Conservation (phyloP, 1,140 invertebrate species). For the Phthorimaea operculella region DNA sequence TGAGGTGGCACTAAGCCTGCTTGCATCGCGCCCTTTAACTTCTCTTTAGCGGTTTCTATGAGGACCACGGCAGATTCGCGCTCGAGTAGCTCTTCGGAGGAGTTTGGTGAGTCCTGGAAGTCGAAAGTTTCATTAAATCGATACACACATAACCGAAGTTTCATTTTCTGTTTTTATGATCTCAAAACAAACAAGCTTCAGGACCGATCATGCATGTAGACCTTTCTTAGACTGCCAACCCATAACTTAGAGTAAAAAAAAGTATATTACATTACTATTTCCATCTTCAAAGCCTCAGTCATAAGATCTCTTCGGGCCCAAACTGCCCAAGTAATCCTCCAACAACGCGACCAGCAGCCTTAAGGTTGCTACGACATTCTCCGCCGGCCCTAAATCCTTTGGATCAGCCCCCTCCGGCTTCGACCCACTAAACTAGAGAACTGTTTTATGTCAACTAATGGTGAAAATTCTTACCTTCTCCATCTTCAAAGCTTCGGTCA, state of each 20-base stretch:
- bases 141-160: neutral
- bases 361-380: conserved; percentile 77
- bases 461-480: conserved; percentile 49
- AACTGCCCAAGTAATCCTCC: conserved; percentile 76
- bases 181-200: too few relatives aligned
- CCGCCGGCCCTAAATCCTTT: conserved; percentile 32
- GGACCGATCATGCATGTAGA: too few relatives aligned
- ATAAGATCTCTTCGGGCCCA: conserved; percentile 81
- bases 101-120: conserved; percentile 70
- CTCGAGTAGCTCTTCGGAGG: conserved; percentile 77
- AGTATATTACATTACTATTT: too few relatives aligned
- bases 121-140: neutral
- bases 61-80: conserved; percentile 78
- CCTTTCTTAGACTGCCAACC: too few relatives aligned
- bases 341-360: conserved; percentile 78
- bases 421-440: too few relatives aligned
- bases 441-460: too few relatives aligned
- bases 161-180: too few relatives aligned
- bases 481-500: conserved; percentile 79
- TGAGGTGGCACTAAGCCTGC: conserved; percentile 77
- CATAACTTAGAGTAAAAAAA: too few relatives aligned
- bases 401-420: conserved; percentile 8
- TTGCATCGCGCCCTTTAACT: conserved; percentile 82
- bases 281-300: conserved; percentile 78
- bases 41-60: conserved; percentile 86